Percentiles rank a stretch among this genome's conserved stretches.
Evolutionary conservation across 37 sponge, comb jelly and placozoan genomes (phyloP).

Genomic region (Eunapius fragilis): DNA sequence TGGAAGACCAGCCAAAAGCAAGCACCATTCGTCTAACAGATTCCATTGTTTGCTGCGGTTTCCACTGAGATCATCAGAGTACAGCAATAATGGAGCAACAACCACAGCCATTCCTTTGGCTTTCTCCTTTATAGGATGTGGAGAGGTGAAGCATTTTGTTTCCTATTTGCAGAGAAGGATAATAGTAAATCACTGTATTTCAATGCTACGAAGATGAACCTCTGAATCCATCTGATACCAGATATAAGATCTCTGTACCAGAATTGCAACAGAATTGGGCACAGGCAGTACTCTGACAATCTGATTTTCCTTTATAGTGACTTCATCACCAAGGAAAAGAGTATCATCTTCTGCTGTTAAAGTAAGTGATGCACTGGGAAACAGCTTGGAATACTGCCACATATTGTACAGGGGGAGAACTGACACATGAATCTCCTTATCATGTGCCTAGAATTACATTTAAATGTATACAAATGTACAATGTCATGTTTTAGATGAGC

Average conservation of each 20-base stretch:
- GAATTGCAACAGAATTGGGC: neutral
- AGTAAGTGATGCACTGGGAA: neutral
- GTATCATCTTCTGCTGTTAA: neutral
- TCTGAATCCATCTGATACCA: neutral
- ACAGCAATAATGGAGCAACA: constrained; percentile 37
- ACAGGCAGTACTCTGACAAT: neutral
- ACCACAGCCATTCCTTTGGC: neutral
- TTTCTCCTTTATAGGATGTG: neutral
- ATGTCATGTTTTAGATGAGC: too few relatives aligned
- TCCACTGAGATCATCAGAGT: constrained; percentile 75
- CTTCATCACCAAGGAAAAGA: neutral
- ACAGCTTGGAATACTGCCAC: neutral
- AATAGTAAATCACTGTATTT: neutral
- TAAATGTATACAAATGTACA: too few relatives aligned
- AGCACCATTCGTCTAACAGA: constrained; percentile 56
- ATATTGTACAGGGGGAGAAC: too few relatives aligned
- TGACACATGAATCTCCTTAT: too few relatives aligned
- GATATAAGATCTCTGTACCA: neutral
- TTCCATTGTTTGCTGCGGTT: constrained; percentile 60
- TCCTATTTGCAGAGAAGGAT: neutral
- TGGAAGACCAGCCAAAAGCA: constrained; percentile 47
- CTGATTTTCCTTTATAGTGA: neutral
- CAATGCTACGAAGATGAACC: neutral
- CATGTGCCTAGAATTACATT: too few relatives aligned
- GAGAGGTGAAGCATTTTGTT: neutral